A percentile compares a stretch with the other conserved stretches of the same genome.
Conservation (phyloP, 2,888 invertebrate genomes). For the Ypsolopha sequella region DNA sequence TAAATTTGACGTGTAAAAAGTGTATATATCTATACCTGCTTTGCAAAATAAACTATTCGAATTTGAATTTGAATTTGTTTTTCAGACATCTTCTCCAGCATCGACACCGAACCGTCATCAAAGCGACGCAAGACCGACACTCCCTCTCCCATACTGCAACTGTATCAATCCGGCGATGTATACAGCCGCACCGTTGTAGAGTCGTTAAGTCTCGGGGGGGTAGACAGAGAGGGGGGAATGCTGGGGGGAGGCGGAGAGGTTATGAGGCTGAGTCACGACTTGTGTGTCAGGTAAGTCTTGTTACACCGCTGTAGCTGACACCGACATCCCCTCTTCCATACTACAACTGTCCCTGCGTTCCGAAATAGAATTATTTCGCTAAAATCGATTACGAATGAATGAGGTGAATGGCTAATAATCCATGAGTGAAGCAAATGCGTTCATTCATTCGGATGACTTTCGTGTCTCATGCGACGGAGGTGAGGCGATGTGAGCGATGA, state of each 20-base stretch:
- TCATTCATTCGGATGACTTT: not conserved
- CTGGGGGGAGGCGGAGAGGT: not conserved
- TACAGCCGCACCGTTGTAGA: slow-evolving; percentile 7
- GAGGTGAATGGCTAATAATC: too few species aligned
- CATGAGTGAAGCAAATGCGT: too few species aligned
- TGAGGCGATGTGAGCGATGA: too few species aligned
- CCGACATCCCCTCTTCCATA: not conserved
- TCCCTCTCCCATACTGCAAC: not conserved
- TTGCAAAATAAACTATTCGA: slow-evolving; percentile 15
- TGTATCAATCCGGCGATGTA: not conserved
- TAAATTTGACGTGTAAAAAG: too few species aligned
- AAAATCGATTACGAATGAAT: too few species aligned
- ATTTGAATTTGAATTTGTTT: not conserved
- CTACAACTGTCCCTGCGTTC: not conserved
- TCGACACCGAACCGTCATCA: not conserved
- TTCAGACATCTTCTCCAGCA: not conserved
- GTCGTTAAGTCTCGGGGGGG: slow-evolving; percentile 6
- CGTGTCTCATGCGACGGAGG: too few species aligned
- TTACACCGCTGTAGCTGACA: not conserved
- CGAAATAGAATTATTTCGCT: too few species aligned
- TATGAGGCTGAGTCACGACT: not conserved
- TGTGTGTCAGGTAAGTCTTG: too few species aligned
- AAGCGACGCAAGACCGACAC: not conserved
- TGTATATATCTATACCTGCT: too few species aligned
- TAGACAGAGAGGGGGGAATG: not conserved